A percentile compares a stretch with the other conserved stretches of the same genome.
Evolutionary conservation across 2,888 invertebrate species (phyloP).

Genomic region (Allolobophora icterica): DNA sequence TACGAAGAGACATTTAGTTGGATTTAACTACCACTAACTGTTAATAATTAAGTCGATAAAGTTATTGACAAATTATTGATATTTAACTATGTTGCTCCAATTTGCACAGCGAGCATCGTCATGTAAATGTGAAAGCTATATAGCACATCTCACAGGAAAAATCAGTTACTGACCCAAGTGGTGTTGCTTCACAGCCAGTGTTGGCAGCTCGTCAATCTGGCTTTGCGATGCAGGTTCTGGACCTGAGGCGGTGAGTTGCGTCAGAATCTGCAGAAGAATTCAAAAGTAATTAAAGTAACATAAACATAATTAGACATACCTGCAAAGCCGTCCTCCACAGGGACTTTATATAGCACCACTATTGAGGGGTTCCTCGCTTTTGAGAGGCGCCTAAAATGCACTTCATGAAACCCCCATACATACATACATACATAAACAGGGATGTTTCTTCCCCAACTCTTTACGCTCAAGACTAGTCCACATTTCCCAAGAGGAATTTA

Average conservation of each 20-base stretch:
- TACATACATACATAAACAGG: too few relatives aligned
- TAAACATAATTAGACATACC: too few relatives aligned
- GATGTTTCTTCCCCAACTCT: too few relatives aligned
- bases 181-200: not conserved
- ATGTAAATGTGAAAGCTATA: not conserved
- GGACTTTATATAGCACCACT: too few relatives aligned
- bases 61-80: not conserved
- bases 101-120: not conserved
- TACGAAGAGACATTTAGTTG: not conserved
- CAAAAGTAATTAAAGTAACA: not conserved
- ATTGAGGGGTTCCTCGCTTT: too few relatives aligned
- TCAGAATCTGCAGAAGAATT: not conserved
- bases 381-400: too few relatives aligned
- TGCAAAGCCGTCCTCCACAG: too few relatives aligned
- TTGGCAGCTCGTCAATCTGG: conserved; percentile 18
- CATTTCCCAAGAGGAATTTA: too few relatives aligned
- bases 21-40: not conserved
- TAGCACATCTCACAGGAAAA: not conserved
- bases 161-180: not conserved
- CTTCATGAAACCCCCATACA: too few relatives aligned
- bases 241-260: not conserved
- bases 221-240: conserved; percentile 18
- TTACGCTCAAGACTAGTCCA: too few relatives aligned
- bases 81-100: not conserved
- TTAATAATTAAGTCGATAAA: not conserved